Evolutionary conservation across 2,888 invertebrate species (phyloP).

Genomic region (Cenopis cana): DNA sequence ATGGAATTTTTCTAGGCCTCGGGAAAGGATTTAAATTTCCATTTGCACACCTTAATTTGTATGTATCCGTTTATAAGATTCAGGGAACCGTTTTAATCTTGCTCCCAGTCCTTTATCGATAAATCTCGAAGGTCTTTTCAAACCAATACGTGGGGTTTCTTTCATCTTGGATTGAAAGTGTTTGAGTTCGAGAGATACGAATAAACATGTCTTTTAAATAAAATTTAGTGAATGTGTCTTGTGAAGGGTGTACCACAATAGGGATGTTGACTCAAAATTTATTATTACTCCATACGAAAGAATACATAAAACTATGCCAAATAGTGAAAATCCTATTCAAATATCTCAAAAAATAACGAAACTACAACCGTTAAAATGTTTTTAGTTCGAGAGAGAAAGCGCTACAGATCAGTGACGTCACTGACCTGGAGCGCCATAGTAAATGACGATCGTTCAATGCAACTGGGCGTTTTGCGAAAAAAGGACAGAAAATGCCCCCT

Average conservation of each 20-base stretch:
- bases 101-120: conserved; percentile 26
- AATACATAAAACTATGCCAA: too few species aligned
- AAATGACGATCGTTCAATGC: too few species aligned
- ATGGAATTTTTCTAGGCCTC: background rate
- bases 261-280: too few species aligned
- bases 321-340: too few species aligned
- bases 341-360: too few species aligned
- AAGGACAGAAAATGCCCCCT: too few species aligned
- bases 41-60: conserved; percentile 42
- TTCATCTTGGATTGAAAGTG: conserved; percentile 34
- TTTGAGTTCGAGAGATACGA: conserved; percentile 33
- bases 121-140: conserved; percentile 27
- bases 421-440: too few species aligned
- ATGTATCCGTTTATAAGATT: conserved; percentile 33
- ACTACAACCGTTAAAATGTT: too few species aligned
- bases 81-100: conserved; percentile 33
- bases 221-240: conserved; percentile 3
- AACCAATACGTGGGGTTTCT: conserved; percentile 39
- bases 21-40: conserved; percentile 30
- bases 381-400: too few species aligned
- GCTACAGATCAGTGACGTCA: too few species aligned
- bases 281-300: too few species aligned
- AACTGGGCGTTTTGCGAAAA: too few species aligned
- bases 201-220: conserved; percentile 25
- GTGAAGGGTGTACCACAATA: background rate